phyloP scores from a whole-genome alignment of 2,888 invertebrate genomes.

The Epinotia ramella region DNA sequence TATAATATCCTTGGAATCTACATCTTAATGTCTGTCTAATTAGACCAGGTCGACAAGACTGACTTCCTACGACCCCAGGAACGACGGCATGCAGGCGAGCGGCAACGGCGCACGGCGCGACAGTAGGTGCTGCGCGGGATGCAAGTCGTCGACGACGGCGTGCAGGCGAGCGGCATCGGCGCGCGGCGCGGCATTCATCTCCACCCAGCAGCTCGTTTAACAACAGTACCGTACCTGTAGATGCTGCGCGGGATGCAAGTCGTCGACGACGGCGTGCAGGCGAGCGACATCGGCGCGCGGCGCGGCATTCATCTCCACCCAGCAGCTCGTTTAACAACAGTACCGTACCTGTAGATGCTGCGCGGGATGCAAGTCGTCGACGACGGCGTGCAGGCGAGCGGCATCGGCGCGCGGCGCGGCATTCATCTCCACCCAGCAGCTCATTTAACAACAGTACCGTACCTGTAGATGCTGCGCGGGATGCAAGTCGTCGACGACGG shows the following conservation, averaged over 20 bases:
- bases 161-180: constrained; percentile 42
- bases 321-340: constrained; percentile 46
- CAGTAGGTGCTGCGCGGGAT: constrained; percentile 2
- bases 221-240: constrained; percentile 1
- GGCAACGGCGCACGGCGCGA: no score
- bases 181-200: no score
- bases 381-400: not conserved
- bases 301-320: constrained; percentile 57
- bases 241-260: constrained; percentile 65
- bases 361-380: constrained; percentile 57
- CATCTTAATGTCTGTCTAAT: no score
- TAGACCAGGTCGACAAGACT: no score
- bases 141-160: constrained; percentile 1
- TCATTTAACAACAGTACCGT: no score
- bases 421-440: no score
- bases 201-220: constrained; percentile 43
- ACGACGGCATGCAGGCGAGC: no score
- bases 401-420: no score
- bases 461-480: not conserved
- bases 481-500: constrained; percentile 27
- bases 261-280: constrained; percentile 56
- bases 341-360: constrained; percentile 63
- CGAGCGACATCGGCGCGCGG: constrained; percentile 63
- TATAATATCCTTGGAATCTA: no score
- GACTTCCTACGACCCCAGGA: no score